Conservation (phyloP, 2,113 vertebrate species). For the Falco punctatus region DNA sequence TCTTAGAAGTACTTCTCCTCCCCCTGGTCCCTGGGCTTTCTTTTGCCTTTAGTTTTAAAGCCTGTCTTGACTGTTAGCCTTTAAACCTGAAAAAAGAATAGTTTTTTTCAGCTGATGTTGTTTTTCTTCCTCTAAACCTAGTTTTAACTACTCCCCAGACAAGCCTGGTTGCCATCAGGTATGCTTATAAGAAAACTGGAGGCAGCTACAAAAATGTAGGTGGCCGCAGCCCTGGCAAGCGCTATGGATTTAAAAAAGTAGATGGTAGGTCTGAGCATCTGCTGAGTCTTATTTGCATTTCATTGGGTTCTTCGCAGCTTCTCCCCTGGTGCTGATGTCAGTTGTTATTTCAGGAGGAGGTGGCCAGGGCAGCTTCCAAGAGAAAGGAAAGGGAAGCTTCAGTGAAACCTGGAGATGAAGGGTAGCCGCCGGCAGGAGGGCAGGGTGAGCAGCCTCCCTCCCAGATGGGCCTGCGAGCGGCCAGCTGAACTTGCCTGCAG, state of each 20-base stretch:
- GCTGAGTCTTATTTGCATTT: not conserved
- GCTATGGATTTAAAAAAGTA: slow-evolving; percentile 86
- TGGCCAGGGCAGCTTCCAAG: not conserved
- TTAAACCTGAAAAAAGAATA: not conserved
- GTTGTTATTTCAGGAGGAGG: not conserved
- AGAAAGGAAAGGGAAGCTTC: not conserved
- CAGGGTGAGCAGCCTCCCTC: not conserved
- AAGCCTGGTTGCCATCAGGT: slow-evolving; percentile 72
- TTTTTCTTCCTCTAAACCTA: not conserved
- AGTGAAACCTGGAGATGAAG: not conserved
- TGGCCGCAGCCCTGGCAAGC: slow-evolving; percentile 86
- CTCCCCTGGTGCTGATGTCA: rapidly evolving
- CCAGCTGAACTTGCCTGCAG: not conserved
- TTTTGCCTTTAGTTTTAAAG: not conserved
- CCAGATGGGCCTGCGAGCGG: rapidly evolving
- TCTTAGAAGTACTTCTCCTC: not conserved
- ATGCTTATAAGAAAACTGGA: slow-evolving; percentile 89
- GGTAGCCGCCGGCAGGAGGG: not conserved
- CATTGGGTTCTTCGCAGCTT: not conserved
- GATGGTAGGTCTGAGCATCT: slow-evolving; percentile 79
- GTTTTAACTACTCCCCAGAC: slow-evolving; percentile 51
- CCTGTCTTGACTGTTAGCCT: not conserved
- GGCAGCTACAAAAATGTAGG: slow-evolving; percentile 88
- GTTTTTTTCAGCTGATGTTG: not conserved
- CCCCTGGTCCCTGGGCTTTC: not conserved